Conservation (phyloP, 1,140 invertebrate genomes). For the Papilio polytes region DNA sequence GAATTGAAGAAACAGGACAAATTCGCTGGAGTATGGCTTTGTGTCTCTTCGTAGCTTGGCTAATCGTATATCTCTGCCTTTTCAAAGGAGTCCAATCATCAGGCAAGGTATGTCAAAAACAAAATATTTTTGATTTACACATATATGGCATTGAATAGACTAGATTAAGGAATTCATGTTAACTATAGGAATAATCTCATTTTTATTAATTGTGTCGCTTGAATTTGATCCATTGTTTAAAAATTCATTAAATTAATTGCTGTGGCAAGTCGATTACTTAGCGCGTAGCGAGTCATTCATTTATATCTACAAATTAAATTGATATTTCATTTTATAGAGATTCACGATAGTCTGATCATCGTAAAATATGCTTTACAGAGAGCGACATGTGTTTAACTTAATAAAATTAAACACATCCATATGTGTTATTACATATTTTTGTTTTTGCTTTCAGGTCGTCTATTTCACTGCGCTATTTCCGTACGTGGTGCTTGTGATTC, state of each 20-base stretch:
- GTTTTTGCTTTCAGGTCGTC: constrained; percentile 84
- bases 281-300: background rate
- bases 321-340: background rate
- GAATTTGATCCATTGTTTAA: background rate
- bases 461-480: constrained; percentile 95
- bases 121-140: background rate
- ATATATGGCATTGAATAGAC: background rate
- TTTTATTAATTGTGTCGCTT: background rate
- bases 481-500: constrained; percentile 92
- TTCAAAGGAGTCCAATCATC: constrained; percentile 93
- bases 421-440: background rate
- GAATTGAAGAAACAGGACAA: constrained; percentile 90
- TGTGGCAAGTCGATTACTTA: background rate
- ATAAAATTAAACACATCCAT: background rate
- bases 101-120: constrained; percentile 86
- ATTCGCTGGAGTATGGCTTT: constrained; percentile 87
- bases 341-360: background rate
- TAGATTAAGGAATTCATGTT: background rate
- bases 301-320: background rate
- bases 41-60: constrained; percentile 91
- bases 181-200: background rate
- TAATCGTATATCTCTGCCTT: constrained; percentile 91
- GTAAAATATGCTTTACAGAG: background rate
- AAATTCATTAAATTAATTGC: constrained; percentile 31
- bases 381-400: background rate